Evolutionary conservation across 2,797 vertebrate genomes (phyloP), one percentile per base, ranked within the genome.

Genomic region (Lacerta viridis): DNA sequence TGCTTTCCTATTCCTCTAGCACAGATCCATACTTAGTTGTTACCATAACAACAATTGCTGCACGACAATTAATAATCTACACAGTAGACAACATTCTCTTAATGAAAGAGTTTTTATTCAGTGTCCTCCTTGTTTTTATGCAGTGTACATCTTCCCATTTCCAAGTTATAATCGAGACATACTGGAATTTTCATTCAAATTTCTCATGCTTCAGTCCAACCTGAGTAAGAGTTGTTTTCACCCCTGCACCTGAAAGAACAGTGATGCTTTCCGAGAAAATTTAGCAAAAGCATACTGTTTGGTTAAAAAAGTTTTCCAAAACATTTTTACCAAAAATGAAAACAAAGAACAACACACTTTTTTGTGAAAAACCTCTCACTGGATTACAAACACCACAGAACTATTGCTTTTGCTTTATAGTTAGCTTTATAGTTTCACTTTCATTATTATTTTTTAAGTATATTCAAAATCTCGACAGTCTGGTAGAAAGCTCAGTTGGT

Each of bases 41-140:
- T 84, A 71, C 81, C n/a, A 23, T 80, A 50, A 87, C 84, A 86
- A 86, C 68, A 84, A 72, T 23, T 80, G 69, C 41, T 74, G 4
- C 20, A 74, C 20, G 69, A 17, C 59, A 46, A 85, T 80, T 80
- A 75, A 80, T 36, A 89, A 85, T 39, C 13, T 9, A 43, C 39
- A 89, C 15, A 36, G 15, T 36, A 15, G 55, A 43, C 36, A 61
- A 64, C 23, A 64, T 15, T 80, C 2, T 66, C 64, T 50, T 75
- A 76, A 75, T 23, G 75, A 74, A 66, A 6, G 9, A 17, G 2
- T 66, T 72, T 59, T 18, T 74, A 23, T n/a, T 4, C 43, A 46
- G 25, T 78, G 69, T 33, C 39, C 33, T 64, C 41, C 17, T 80
- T 61, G 15, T 11, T 36, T 29, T 25, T 74, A 41, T n/a, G 7